Evolutionary conservation across 2,888 invertebrate genomes (phyloP), one percentile per base, ranked within the genome.

Genomic region (Cephonodes hylas): DNA sequence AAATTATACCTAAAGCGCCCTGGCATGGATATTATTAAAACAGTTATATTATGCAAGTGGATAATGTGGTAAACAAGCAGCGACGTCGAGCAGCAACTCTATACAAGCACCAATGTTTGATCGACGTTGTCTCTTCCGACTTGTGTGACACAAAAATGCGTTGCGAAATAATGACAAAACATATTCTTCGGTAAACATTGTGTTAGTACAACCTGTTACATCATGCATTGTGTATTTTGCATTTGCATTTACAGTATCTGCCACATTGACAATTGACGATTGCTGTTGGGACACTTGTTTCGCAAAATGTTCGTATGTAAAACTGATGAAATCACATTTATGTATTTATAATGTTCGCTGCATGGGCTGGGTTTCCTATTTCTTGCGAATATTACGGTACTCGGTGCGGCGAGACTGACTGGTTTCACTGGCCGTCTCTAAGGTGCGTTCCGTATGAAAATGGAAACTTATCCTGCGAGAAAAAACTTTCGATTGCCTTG

Each of bases 81-180:
- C 23, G 25, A 25, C 25, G 10, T 23, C 23, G n/a, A 38, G 45
- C 22, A 8, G 31, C 15, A 53, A 31, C 10, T 64, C 67, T 64
- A 64, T 67, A 38, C 38, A 38, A 18, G 18, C 27, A 18, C 53
- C 4, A 53, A 31, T 69, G 69, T 74, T 69, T 70, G 67, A 69
- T 66, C 59, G 68, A 69, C 64, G 57, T 57, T 65, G 64, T 65
- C 56, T 45, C 63, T 59, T 65, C 58, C 64, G 67, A 70, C 66
- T 67, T 71, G 66, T 65, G 67, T 70, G 71, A 70, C 70, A 73
- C 67, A 65, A 71, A 76, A 75, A 66, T 73, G 61, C 65, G 66
- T 74, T 74, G 66, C 68, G 64, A 66, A 71, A 73, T 71, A 64
- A 59, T 60, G 64, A 66, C 64, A 61, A 63, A 63, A 53, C 53